Conservation (phyloP, 2,113 vertebrate genomes). For the Ptyas mucosa region DNA sequence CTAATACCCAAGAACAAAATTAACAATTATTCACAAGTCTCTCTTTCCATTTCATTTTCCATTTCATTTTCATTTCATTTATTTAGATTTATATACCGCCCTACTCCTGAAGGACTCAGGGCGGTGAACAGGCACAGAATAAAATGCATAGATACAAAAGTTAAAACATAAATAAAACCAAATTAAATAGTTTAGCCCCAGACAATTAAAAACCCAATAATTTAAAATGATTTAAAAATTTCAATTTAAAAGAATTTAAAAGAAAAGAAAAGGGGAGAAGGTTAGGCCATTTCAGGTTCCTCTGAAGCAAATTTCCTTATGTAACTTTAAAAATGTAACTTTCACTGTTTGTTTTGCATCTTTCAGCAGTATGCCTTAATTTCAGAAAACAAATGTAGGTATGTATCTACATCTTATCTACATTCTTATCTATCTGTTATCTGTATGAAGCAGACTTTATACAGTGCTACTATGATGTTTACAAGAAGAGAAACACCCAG, state of each 20-base stretch:
- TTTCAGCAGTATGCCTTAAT: background rate
- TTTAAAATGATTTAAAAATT: too few species aligned
- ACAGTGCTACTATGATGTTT: background rate
- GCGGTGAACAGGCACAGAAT: too few species aligned
- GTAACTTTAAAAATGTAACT: background rate
- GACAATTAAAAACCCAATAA: too few species aligned
- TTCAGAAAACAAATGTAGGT: background rate
- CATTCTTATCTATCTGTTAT: background rate
- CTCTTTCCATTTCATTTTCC: too few species aligned
- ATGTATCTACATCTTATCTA: background rate
- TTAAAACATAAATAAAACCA: too few species aligned
- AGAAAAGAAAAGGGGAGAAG: too few species aligned
- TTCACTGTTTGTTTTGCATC: background rate
- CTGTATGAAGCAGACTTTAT: background rate
- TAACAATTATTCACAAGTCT: background rate
- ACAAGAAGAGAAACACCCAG: background rate
- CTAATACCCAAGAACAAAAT: background rate
- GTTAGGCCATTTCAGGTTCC: background rate
- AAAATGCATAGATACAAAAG: too few species aligned
- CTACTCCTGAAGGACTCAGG: too few species aligned
- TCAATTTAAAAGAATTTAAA: too few species aligned
- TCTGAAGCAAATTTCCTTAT: background rate
- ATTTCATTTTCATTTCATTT: too few species aligned
- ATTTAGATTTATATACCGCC: too few species aligned
- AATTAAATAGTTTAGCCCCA: too few species aligned